Evolutionary conservation across 1,140 invertebrate species (phyloP).

Genomic region (Frieseomelitta varia): DNA sequence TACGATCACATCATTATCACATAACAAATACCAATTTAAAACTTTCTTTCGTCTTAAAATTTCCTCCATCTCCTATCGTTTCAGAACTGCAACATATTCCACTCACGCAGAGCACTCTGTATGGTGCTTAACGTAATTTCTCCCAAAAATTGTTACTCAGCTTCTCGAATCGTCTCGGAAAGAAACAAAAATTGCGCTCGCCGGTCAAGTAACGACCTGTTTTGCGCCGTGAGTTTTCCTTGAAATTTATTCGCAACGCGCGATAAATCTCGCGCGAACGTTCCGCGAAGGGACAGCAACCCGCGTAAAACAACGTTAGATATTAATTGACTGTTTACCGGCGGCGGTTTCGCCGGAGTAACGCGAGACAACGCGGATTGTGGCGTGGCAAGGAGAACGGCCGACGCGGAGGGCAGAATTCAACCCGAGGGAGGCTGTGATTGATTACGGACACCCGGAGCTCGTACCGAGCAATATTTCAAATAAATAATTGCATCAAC

Average conservation of each 20-base stretch:
- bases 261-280: neutral
- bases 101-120: too few species aligned
- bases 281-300: neutral
- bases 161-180: neutral
- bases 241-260: slow-evolving; percentile 2
- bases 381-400: slow-evolving; percentile 23
- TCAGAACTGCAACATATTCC: too few species aligned
- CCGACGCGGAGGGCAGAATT: neutral
- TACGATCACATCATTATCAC: too few species aligned
- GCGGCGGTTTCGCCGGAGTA: slow-evolving; percentile 11
- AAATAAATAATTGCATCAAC: slow-evolving; percentile 38
- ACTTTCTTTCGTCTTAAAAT: too few species aligned
- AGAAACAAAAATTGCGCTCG: too few species aligned
- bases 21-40: too few species aligned
- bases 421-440: slow-evolving; percentile 10
- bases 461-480: slow-evolving; percentile 17
- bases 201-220: neutral
- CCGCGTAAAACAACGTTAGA: neutral
- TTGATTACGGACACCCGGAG: slow-evolving; percentile 24
- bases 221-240: neutral
- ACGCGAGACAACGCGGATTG: slow-evolving; percentile 24
- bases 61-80: too few species aligned
- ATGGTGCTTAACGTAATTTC: too few species aligned
- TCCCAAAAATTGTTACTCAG: too few species aligned
- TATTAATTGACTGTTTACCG: slow-evolving; percentile 50